These are phyloP conservation scores for Pterostichus niger DNA, from an alignment of 2,888 invertebrate genomes.

Conservation along the genomic window DNA sequence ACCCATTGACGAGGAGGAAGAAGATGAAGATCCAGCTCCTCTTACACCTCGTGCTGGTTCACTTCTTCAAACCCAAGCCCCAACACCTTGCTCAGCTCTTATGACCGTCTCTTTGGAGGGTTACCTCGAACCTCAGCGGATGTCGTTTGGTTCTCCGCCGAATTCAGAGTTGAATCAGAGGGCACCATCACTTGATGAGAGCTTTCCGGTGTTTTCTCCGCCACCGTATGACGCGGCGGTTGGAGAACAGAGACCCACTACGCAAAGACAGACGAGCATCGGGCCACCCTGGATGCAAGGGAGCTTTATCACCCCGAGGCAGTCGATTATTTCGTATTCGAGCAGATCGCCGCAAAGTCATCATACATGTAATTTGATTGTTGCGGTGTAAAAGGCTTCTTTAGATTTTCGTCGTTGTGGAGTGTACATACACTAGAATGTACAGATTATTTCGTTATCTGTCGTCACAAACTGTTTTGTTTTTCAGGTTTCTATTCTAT, in stretches of 20 bases:
- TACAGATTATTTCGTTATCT: conserved; percentile 37
- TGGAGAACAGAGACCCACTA: conserved; percentile 73
- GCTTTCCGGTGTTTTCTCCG: conserved; percentile 91
- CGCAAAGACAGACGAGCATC: conserved; percentile 76
- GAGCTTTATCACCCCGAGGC: conserved; percentile 81
- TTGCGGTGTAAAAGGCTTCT: conserved; percentile 54
- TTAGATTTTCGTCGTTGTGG: conserved; percentile 53
- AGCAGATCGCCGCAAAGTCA: conserved; percentile 89
- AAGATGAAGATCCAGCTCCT: conserved; percentile 75
- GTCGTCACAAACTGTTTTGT: conserved; percentile 49
- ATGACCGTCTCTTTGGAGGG: conserved; percentile 92
- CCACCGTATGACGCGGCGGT: conserved; percentile 82
- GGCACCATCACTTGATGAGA: conserved; percentile 87
- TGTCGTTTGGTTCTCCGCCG: conserved; percentile 89
- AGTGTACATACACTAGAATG: conserved; percentile 62
- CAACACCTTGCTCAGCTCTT: conserved; percentile 91
- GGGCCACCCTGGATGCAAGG: conserved; percentile 80
- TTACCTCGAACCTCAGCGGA: conserved; percentile 90
- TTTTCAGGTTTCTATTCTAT: conserved; percentile 50
- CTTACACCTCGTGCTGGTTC: conserved; percentile 80
- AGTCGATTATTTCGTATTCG: conserved; percentile 88
- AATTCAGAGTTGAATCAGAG: conserved; percentile 85
- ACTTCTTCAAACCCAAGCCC: conserved; percentile 77
- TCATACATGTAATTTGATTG: conserved; percentile 89
- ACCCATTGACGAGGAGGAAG: conserved; percentile 84